A percentile compares a stretch with the other conserved stretches of the same genome.
Evolutionary conservation across 2,888 invertebrate species (phyloP).

Genomic region (Ennomos erosarius): DNA sequence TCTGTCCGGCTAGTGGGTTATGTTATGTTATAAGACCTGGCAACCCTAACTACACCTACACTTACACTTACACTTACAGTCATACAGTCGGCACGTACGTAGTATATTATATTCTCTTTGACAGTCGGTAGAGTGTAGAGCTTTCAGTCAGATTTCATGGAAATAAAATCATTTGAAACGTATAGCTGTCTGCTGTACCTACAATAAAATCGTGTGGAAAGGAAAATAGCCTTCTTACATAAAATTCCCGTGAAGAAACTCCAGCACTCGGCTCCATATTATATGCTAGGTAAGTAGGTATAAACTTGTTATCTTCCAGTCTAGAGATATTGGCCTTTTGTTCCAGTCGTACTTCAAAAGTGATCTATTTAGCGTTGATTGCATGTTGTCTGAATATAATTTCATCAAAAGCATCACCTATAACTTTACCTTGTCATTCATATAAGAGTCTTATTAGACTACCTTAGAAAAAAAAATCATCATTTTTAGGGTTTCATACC

Average conservation of each 20-base stretch:
- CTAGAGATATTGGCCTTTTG: slow-evolving; percentile 39
- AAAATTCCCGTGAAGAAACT: slow-evolving; percentile 25
- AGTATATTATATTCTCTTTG: no score
- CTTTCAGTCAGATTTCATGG: slow-evolving; percentile 32
- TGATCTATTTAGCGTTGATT: slow-evolving; percentile 28
- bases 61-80: no score
- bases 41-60: no score
- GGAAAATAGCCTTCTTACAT: slow-evolving; percentile 25
- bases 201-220: not conserved
- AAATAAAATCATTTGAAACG: slow-evolving; percentile 6
- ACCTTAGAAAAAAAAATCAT: no score
- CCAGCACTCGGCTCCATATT: slow-evolving; percentile 39
- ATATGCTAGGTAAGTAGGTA: slow-evolving; percentile 63
- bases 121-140: slow-evolving; percentile 19
- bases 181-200: not conserved
- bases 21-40: no score
- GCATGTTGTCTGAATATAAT: slow-evolving; percentile 1
- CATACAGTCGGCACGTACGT: slow-evolving; percentile 42
- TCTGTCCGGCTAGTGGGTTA: no score
- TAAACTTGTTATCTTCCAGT: slow-evolving; percentile 39
- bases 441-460: slow-evolving; percentile 3
- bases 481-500: no score
- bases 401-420: no score
- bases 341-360: slow-evolving; percentile 1
- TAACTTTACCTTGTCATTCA: not conserved